Percentiles rank a stretch among this genome's conserved stretches.
Evolutionary conservation across 2,888 invertebrate genomes (phyloP).

Genomic region (Stenotaenia linearis): DNA sequence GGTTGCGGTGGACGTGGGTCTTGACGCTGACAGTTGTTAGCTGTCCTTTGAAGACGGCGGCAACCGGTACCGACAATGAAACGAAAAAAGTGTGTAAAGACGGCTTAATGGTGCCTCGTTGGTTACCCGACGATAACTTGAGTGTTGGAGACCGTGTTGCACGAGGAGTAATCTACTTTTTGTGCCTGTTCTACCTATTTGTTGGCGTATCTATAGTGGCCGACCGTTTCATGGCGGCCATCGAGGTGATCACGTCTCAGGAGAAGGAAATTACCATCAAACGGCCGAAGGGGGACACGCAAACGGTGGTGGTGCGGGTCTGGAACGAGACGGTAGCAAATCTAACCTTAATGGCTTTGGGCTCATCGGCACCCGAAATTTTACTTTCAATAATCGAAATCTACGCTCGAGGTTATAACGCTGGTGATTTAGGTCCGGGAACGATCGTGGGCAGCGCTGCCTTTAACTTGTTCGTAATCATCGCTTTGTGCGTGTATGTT

Average conservation of each 20-base stretch:
- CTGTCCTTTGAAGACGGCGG: background rate
- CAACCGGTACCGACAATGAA: background rate
- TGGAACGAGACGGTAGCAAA: constrained; percentile 99
- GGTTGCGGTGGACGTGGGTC: background rate
- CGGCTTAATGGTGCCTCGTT: constrained; percentile 81
- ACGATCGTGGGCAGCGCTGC: constrained; percentile 99
- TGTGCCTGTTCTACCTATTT: constrained; percentile 85
- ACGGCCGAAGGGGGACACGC: constrained; percentile 77
- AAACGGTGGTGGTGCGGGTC: constrained; percentile 84
- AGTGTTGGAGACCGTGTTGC: constrained; percentile 68
- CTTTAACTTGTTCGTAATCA: constrained; percentile 96
- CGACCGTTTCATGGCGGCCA: constrained; percentile 98
- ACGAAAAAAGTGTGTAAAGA: constrained; percentile 58
- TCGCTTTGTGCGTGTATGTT: constrained; percentile 84
- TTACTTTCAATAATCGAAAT: constrained; percentile 96
- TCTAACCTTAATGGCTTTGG: constrained; percentile 95
- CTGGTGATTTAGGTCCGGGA: constrained; percentile 95
- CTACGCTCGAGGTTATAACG: constrained; percentile 87
- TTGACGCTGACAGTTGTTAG: background rate
- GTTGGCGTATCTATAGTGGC: constrained; percentile 98
- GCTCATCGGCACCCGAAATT: constrained; percentile 98
- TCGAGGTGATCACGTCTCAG: constrained; percentile 97
- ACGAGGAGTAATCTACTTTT: constrained; percentile 85
- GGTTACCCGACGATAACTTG: constrained; percentile 76
- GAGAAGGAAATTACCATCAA: constrained; percentile 91